These are phyloP conservation scores for Nezara viridula DNA, from an alignment of 2,888 invertebrate species.

Conservation along the genomic window DNA sequence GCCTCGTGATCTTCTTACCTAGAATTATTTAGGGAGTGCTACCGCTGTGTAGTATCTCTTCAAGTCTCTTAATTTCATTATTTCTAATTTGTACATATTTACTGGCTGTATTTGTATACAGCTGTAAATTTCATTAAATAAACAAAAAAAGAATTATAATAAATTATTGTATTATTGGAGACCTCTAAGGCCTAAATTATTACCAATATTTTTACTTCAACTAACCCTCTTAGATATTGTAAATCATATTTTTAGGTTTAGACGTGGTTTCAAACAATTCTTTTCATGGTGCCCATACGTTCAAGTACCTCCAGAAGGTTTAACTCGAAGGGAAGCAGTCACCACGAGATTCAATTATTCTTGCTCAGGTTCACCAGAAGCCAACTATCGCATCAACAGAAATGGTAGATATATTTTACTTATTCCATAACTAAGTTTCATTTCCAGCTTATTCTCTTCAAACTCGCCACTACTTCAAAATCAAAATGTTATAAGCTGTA, in stretches of 20 bases:
- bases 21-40: too few relatives aligned
- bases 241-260: constrained; percentile 80
- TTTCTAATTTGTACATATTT: too few relatives aligned
- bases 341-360: constrained; percentile 79
- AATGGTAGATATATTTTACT: constrained; percentile 73
- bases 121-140: too few relatives aligned
- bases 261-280: constrained; percentile 92
- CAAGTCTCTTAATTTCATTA: too few relatives aligned
- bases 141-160: too few relatives aligned
- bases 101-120: too few relatives aligned
- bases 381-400: constrained; percentile 77
- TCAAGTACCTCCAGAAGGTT: constrained; percentile 77
- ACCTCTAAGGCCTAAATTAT: too few relatives aligned
- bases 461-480: background rate
- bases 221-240: background rate
- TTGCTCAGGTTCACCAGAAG: constrained; percentile 82
- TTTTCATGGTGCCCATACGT: constrained; percentile 90
- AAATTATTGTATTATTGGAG: too few relatives aligned
- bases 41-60: too few relatives aligned
- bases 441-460: background rate
- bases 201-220: background rate
- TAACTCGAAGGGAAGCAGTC: constrained; percentile 81
- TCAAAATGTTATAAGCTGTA: constrained; percentile 16
- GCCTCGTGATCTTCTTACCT: too few relatives aligned
- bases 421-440: background rate